Evolutionary conservation across 2,797 vertebrate genomes (phyloP), one percentile per base, ranked within the genome.

Genomic region (Oceanodroma leucorhoa): DNA sequence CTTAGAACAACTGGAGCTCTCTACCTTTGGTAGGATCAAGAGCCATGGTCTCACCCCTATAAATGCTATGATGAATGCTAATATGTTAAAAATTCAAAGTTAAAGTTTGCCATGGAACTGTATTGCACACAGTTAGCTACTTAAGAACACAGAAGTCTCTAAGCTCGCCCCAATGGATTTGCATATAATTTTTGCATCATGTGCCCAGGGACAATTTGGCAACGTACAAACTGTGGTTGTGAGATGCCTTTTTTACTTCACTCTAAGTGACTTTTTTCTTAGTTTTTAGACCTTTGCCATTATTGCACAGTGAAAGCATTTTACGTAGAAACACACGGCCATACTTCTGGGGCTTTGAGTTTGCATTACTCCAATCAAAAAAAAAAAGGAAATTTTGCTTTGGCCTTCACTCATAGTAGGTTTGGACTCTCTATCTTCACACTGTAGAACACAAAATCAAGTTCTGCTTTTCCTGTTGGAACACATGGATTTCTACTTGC

Each of bases 21-120:
- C 58, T 30, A 0, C 7, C 10, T 10, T 30, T 16, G 11, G 18
- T 45, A 50, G 18, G 34, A 65, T 24, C 0, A 2, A 67, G 22
- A 73, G 16, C 29, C 66, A 12, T 22, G 21, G 14, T 57, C 38
- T 78, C 30, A 46, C 14, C 48, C 1, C 5, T 5, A 14, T 11
- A 73, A 77, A 19, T 10, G 19, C 14, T 60, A 15, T 11, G 22
- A n/a, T 53, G 22, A 78, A 60, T 11, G 6, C 4, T 8, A 17
- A 3, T 10, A 23, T 9, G 7, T 41, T 75, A 46, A 46, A 72
- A 70, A 76, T 6, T 10, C 32, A 69, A 58, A 69, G 19, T 22
- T 66, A 50, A 80, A 50, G 21, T 32, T 73, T 46, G 9, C n/a
- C 50, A 46, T 11, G 10, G 40, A 80, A 62, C 18, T 30, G 6